Percentiles rank a stretch among this genome's conserved stretches.
phyloP scores from a whole-genome alignment of 1,140 invertebrate species.

The Babylonia areolata region DNA sequence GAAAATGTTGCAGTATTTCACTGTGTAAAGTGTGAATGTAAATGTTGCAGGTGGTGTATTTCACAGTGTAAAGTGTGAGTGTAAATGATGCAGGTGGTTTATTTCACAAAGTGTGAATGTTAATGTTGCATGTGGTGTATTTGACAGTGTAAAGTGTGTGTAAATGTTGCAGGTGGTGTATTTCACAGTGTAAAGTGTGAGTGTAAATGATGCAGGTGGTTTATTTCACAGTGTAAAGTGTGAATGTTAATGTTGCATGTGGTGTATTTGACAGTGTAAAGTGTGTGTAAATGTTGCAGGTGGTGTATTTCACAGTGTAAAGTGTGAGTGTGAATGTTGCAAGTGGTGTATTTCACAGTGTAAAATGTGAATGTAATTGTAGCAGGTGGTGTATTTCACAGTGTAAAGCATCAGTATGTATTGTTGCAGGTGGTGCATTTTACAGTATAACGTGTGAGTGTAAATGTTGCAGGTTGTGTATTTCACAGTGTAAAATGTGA shows the following conservation, averaged over 20 bases:
- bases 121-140: constrained; percentile 62
- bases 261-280: too few species aligned
- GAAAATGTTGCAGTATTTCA: too few species aligned
- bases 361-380: not conserved
- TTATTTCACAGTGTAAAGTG: too few species aligned
- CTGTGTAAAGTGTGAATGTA: too few species aligned
- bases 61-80: too few species aligned
- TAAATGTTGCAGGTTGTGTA: constrained; percentile 46
- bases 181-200: too few species aligned
- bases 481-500: too few species aligned
- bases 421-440: constrained; percentile 67
- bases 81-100: not conserved
- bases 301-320: constrained; percentile 73
- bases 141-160: constrained; percentile 73
- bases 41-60: too few species aligned
- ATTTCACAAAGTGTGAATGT: not conserved
- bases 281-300: constrained; percentile 61
- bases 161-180: constrained; percentile 46
- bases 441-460: constrained; percentile 70
- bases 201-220: too few species aligned
- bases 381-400: not conserved
- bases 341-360: too few species aligned
- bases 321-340: constrained; percentile 67
- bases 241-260: not conserved
- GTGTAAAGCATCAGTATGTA: not conserved